These are phyloP conservation scores for Varecia variegata DNA, from an alignment of 2,797 vertebrate species.

Conservation along the genomic window DNA sequence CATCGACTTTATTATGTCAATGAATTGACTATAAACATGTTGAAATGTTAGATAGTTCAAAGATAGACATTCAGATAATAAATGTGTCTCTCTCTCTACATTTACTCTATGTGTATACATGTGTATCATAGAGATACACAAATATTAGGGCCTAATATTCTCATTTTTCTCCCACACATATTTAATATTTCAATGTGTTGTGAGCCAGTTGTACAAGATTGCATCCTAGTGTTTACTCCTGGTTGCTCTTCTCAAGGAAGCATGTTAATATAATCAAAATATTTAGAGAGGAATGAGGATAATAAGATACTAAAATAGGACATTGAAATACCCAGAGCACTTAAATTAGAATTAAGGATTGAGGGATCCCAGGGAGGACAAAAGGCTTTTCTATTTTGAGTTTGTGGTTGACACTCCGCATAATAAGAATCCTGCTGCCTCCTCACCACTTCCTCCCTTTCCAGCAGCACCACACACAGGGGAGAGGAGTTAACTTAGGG, in stretches of 20 bases:
- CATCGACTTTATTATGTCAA: neutral
- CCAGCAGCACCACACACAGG: too few relatives aligned
- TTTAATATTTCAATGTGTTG: neutral
- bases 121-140: neutral
- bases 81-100: neutral
- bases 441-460: neutral
- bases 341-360: neutral
- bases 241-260: neutral
- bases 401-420: neutral
- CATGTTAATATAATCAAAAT: neutral
- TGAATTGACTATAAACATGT: too few relatives aligned
- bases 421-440: neutral
- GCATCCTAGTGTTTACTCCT: neutral
- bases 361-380: neutral
- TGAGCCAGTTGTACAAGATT: neutral
- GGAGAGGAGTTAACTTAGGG: neutral
- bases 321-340: neutral
- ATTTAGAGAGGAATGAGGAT: neutral
- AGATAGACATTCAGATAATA: accelerated
- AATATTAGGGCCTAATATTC: neutral
- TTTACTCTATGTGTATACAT: too few relatives aligned
- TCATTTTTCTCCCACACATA: neutral
- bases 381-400: neutral
- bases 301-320: neutral
- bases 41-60: neutral